Conservation (phyloP, 2,888 invertebrate species). For the Lepeophtheirus nordmannii region DNA sequence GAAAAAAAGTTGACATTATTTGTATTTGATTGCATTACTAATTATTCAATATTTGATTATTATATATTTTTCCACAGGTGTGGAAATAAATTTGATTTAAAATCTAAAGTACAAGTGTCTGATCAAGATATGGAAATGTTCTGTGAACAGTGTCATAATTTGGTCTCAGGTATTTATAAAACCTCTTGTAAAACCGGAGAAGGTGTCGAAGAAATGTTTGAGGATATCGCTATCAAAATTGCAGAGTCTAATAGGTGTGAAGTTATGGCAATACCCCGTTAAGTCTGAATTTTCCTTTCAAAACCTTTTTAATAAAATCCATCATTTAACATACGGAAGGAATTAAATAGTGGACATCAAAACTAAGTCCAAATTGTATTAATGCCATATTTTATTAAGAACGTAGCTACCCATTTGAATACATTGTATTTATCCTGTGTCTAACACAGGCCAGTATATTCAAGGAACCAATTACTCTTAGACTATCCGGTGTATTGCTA, state of each 20-base stretch:
- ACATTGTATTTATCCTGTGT: too few relatives aligned
- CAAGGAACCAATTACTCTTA: too few relatives aligned
- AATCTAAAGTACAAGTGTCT: slow-evolving; percentile 51
- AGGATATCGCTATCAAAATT: slow-evolving; percentile 64
- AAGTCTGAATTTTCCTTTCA: background rate
- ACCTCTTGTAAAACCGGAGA: slow-evolving; percentile 75
- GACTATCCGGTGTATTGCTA: too few relatives aligned
- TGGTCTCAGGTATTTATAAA: slow-evolving; percentile 71
- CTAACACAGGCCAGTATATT: too few relatives aligned
- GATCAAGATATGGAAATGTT: slow-evolving; percentile 77
- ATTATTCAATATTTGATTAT: too few relatives aligned
- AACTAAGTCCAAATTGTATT: background rate
- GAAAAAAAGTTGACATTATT: too few relatives aligned
- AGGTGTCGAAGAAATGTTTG: slow-evolving; percentile 77
- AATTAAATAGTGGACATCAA: background rate
- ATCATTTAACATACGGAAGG: too few relatives aligned
- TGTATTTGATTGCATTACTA: too few relatives aligned
- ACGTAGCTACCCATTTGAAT: too few relatives aligned
- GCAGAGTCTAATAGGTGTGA: slow-evolving; percentile 60
- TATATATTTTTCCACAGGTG: slow-evolving; percentile 39
- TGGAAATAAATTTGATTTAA: slow-evolving; percentile 75
- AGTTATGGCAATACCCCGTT: slow-evolving; percentile 41
- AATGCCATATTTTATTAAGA: too few relatives aligned
- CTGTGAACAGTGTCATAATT: slow-evolving; percentile 77
- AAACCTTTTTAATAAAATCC: background rate